Evolutionary conservation across 1,140 invertebrate species (phyloP).

Genomic region (Papilio helenus): DNA sequence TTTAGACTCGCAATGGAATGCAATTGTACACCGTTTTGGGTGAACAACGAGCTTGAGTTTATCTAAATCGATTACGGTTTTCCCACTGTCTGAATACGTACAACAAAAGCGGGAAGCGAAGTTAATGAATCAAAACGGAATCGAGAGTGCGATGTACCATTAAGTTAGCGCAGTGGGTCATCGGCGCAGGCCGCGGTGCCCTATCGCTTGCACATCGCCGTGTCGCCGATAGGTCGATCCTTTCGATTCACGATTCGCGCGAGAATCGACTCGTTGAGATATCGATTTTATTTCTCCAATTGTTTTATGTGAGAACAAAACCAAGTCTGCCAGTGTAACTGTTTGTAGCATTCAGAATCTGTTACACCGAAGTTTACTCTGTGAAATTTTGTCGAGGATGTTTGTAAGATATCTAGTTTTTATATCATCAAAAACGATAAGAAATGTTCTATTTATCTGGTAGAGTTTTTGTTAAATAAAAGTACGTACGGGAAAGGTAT

Average conservation of each 20-base stretch:
- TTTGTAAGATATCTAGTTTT: neutral
- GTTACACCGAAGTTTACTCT: neutral
- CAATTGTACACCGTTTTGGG: neutral
- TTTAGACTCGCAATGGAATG: neutral
- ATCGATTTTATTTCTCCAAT: slow-evolving; percentile 30
- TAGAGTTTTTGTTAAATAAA: slow-evolving; percentile 20
- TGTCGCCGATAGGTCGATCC: slow-evolving; percentile 52
- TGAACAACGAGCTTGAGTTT: neutral
- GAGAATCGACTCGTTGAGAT: slow-evolving; percentile 41
- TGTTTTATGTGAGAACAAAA: slow-evolving; percentile 23
- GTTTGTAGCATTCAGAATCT: neutral
- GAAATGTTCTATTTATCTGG: neutral
- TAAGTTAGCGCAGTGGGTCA: slow-evolving; percentile 76
- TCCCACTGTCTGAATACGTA: slow-evolving; percentile 37
- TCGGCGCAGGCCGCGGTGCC: slow-evolving; percentile 48
- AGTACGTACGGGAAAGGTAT: neutral
- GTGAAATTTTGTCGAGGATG: neutral
- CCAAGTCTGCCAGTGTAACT: neutral
- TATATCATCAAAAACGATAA: too few relatives aligned
- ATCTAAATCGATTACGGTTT: slow-evolving; percentile 22
- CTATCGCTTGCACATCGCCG: slow-evolving; percentile 48
- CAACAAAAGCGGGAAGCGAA: slow-evolving; percentile 52
- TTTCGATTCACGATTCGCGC: slow-evolving; percentile 49
- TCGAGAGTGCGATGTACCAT: slow-evolving; percentile 70
- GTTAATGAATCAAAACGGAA: slow-evolving; percentile 69